Percentiles rank a stretch among this genome's conserved stretches.
phyloP scores from a whole-genome alignment of 2,113 vertebrate species.

The Caracal caracal region DNA sequence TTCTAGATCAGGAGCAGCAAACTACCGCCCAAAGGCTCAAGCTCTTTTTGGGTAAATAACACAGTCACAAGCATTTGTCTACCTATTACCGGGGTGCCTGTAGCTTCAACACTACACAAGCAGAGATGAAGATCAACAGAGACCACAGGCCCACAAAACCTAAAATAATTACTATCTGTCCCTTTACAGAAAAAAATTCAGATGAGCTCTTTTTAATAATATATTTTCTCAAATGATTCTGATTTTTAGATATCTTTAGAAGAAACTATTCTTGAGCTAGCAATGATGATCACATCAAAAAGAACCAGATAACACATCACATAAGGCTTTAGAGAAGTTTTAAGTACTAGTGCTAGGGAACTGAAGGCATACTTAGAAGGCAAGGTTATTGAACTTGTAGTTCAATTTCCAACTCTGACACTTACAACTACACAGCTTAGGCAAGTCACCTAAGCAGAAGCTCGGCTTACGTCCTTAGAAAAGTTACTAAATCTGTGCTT shows the following conservation, averaged over 20 bases:
- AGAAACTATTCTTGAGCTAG: constrained; percentile 3
- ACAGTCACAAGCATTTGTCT: not conserved
- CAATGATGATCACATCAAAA: not conserved
- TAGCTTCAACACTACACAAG: not conserved
- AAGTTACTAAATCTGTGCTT: constrained; percentile 21
- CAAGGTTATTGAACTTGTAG: constrained; percentile 13
- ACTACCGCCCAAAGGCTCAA: not conserved
- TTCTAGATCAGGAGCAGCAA: not conserved
- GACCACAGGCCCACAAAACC: not conserved
- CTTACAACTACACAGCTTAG: not conserved
- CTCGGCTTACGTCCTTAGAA: not conserved
- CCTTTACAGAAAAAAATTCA: not conserved
- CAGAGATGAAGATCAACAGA: not conserved
- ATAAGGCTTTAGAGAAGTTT: not conserved
- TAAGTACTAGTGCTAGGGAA: not conserved
- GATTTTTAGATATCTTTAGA: constrained; percentile 7
- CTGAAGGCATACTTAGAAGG: not conserved
- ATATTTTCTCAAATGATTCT: not conserved
- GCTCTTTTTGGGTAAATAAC: not conserved
- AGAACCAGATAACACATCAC: not conserved
- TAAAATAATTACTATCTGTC: constrained; percentile 28
- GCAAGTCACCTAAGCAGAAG: not conserved
- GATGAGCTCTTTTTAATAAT: not conserved
- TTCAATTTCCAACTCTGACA: not conserved
- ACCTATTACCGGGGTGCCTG: not conserved